phyloP scores from a whole-genome alignment of 2,113 vertebrate genomes.

The Deroptyus accipitrinus region DNA sequence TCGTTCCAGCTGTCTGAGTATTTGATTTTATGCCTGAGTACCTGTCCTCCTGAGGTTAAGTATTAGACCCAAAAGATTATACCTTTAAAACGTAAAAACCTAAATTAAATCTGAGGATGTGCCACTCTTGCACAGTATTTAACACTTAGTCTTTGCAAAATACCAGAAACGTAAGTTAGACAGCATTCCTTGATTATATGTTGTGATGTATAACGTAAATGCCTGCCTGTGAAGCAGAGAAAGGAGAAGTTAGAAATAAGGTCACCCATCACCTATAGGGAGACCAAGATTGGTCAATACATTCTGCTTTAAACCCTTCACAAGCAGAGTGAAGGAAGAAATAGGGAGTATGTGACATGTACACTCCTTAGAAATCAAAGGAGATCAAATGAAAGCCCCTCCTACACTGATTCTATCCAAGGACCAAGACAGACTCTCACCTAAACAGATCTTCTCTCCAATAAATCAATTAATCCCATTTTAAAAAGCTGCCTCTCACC shows the following conservation, averaged over 20 bases:
- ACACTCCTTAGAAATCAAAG: neutral
- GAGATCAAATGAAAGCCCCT: neutral
- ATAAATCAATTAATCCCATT: neutral
- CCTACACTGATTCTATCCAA: neutral
- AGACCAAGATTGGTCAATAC: rapidly evolving
- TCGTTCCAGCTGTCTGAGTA: neutral
- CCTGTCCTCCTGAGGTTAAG: neutral
- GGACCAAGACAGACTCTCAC: neutral
- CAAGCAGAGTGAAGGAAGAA: neutral
- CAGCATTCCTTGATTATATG: neutral
- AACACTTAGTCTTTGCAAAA: neutral
- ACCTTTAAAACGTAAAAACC: neutral
- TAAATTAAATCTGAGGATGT: neutral
- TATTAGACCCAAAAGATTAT: neutral
- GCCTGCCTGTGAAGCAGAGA: neutral
- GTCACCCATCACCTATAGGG: neutral
- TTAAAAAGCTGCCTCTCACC: neutral
- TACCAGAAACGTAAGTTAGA: neutral
- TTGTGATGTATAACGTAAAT: neutral
- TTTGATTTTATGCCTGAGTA: neutral
- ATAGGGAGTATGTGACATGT: neutral
- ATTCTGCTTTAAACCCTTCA: neutral
- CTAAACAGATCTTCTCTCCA: neutral
- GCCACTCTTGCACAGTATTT: neutral
- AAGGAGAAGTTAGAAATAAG: neutral